Conservation (phyloP, 1,140 invertebrate species). For the Triops longicaudatus region DNA sequence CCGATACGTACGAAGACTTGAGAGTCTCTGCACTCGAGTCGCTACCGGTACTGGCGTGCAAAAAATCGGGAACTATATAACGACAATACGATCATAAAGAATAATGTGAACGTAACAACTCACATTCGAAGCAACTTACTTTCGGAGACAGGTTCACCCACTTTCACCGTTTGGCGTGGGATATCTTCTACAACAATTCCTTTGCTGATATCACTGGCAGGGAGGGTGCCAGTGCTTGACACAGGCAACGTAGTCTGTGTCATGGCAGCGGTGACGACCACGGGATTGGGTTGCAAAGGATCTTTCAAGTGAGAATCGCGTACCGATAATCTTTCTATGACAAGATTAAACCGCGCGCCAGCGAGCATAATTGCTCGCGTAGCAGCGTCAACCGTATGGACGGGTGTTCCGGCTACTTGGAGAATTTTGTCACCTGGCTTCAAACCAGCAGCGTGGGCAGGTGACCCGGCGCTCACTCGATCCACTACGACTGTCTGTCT, state of each 20-base stretch:
- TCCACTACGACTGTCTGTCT: conserved; percentile 55
- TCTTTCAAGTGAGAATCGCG: neutral
- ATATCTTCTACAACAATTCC: neutral
- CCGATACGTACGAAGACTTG: neutral
- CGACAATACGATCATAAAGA: neutral
- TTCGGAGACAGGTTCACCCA: neutral
- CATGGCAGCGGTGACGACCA: neutral
- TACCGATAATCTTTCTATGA: neutral
- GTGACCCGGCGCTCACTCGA: conserved; percentile 61
- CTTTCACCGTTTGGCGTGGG: neutral
- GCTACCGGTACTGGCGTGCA: neutral
- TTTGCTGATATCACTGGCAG: neutral
- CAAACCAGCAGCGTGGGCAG: conserved; percentile 65
- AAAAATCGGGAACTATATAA: neutral
- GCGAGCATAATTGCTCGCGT: conserved; percentile 24
- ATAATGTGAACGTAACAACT: neutral
- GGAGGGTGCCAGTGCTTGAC: neutral
- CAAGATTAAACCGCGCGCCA: neutral
- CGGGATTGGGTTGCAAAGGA: neutral
- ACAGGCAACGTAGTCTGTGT: neutral
- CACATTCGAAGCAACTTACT: neutral
- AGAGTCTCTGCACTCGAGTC: neutral
- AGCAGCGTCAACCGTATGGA: conserved; percentile 41
- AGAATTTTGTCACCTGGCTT: conserved; percentile 66
- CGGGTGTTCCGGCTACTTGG: conserved; percentile 67